Conservation (phyloP, 2,797 vertebrate genomes). For the Esox masquinongy region DNA sequence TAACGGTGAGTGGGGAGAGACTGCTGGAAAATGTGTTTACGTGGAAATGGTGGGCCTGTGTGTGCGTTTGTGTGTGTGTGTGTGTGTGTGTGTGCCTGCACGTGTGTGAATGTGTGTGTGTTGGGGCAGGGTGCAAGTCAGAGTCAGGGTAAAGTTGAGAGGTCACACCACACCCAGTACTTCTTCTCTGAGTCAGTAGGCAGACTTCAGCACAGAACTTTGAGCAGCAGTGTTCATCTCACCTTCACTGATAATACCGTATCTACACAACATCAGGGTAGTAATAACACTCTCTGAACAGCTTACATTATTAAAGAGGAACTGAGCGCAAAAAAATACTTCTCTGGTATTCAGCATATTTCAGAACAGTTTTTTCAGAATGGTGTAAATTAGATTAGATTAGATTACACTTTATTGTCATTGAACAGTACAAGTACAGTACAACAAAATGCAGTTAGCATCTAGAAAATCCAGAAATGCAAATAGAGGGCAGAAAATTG, state of each 20-base stretch:
- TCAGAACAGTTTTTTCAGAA: no score
- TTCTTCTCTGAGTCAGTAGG: slow-evolving; percentile 2
- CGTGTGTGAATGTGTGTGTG: slow-evolving; percentile 2
- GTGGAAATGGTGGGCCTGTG: slow-evolving; percentile 8
- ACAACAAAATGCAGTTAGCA: no score
- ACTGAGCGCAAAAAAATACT: no score
- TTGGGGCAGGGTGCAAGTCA: slow-evolving; percentile 24
- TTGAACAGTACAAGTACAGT: no score
- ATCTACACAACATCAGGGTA: background rate
- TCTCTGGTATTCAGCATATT: no score
- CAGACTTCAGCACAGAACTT: slow-evolving; percentile 7
- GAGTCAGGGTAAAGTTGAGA: slow-evolving; percentile 36
- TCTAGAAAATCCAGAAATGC: no score
- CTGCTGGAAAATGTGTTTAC: slow-evolving; percentile 24
- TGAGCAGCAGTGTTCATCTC: slow-evolving; percentile 2
- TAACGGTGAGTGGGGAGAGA: slow-evolving; percentile 28
- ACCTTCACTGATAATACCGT: slow-evolving; percentile 36
- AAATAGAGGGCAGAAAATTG: no score
- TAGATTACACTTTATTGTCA: no score
- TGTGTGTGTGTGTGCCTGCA: background rate
- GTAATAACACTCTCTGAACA: no score
- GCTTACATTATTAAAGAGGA: no score
- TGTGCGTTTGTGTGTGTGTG: slow-evolving; percentile 8
- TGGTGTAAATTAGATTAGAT: no score
- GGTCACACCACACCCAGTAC: slow-evolving; percentile 19